Evolutionary conservation across 2,797 vertebrate genomes (phyloP), one percentile per base, ranked within the genome.

Genomic region (Paguma larvata): DNA sequence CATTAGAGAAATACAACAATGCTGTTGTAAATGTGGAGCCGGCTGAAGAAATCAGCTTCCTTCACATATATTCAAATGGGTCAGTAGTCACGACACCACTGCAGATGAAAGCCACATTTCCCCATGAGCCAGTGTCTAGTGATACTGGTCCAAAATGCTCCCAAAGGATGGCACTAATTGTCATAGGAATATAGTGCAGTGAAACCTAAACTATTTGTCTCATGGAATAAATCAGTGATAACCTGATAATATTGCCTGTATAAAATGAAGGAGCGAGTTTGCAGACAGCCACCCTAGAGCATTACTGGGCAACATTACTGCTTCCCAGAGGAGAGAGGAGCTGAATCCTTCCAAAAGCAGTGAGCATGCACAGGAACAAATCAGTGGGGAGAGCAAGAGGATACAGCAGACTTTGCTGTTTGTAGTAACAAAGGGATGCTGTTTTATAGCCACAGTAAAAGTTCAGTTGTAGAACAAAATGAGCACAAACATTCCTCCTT

Each of bases 1-100:
- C 83, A 94, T 88, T 97, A 53, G 46, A 94, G 95, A 96, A 97
- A 96, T 98, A 97, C 90, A 93, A 93, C 83, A 95, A 96, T 87
- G 53, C 62, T 95, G 70, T 68, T 83, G 44, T 97, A 91, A 73
- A 95, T 97, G 62, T 65, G 87, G 94, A 94, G 62, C 93, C 98
- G 97, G 97, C 92, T 98, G 89, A 97, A 72, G 67, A 97, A 96
- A 96, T 98, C 95, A 77, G 56, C 79, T 94, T 93, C 48, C 92
- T 90, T 96, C 82, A 95, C 96, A 95, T 84, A 89, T 96, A 12
- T 97, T 97, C 91, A 97, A 85, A 95, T 90, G 68, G n/a, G 83
- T 72, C 65, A 97, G 95, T 97, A 1, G 83, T 82, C 87, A 96
- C 95, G 44, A 85, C 85, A 92, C 97, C 94, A 95, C 73, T 96